Percentiles rank a stretch among this genome's conserved stretches.
Conservation (phyloP, 2,113 vertebrate genomes). For the Ailuropoda melanoleuca region DNA sequence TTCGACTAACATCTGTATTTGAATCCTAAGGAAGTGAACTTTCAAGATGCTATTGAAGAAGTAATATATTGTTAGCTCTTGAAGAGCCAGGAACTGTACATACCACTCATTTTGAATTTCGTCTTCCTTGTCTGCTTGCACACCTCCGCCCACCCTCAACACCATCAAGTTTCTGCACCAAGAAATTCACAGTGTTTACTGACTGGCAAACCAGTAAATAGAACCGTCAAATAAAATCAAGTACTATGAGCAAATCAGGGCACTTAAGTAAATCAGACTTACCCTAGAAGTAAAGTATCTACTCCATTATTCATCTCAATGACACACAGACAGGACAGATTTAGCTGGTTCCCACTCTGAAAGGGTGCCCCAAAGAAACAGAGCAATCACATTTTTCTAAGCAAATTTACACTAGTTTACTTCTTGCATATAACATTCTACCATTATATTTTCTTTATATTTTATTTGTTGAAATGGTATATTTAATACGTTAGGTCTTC, state of each 20-base stretch:
- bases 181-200: not conserved
- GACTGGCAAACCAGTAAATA: not conserved
- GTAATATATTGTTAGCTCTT: not conserved
- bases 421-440: not conserved
- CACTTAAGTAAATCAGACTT: not conserved
- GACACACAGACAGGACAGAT: not conserved
- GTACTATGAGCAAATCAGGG: not conserved
- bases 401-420: not conserved
- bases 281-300: not conserved
- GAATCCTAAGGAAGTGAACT: conserved; percentile 7
- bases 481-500: not conserved
- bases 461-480: not conserved
- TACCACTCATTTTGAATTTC: not conserved
- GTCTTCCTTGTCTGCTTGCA: not conserved
- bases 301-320: not conserved
- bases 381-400: not conserved
- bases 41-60: not conserved
- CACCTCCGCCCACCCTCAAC: not conserved
- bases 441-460: not conserved
- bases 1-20: not conserved
- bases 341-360: not conserved
- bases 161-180: not conserved
- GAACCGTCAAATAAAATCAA: not conserved
- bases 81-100: not conserved
- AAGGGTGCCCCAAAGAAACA: not conserved